These are phyloP conservation scores for Aphidius gifuensis DNA, from an alignment of 1,140 invertebrate genomes.

Conservation along the genomic window DNA sequence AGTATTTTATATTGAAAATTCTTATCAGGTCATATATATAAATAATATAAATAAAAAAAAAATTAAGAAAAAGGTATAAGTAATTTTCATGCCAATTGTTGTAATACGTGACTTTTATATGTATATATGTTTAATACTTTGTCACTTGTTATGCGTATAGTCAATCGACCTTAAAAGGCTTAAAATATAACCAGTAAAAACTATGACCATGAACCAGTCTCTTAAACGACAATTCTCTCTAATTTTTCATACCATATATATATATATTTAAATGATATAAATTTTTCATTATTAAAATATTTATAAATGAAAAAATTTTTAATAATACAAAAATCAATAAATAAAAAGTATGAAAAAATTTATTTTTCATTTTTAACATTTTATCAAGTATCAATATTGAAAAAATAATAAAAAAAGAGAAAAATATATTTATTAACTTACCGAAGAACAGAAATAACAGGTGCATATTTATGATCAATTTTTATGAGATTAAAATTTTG, in stretches of 20 bases:
- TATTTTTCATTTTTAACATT: no score
- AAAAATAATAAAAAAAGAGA: background rate
- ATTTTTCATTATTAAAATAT: background rate
- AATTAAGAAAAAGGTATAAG: no score
- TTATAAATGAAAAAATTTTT: background rate
- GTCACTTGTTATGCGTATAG: conserved; percentile 17
- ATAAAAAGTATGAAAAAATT: no score
- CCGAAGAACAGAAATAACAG: conserved; percentile 67
- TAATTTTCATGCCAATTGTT: no score
- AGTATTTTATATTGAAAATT: background rate
- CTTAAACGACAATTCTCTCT: no score
- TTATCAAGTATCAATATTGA: no score
- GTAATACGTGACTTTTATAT: conserved; percentile 3
- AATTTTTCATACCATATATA: background rate
- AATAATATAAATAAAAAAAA: no score
- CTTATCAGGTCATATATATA: background rate
- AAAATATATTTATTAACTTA: conserved; percentile 39
- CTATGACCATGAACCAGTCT: background rate
- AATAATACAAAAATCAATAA: background rate
- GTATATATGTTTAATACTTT: conserved; percentile 8
- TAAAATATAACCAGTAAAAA: conserved; percentile 4
- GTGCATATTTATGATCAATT: conserved; percentile 63
- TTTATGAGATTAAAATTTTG: conserved; percentile 74
- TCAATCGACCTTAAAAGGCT: conserved; percentile 23
- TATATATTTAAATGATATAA: background rate